Conservation (phyloP, 2,113 vertebrate genomes). For the Australoheros scitulus region DNA sequence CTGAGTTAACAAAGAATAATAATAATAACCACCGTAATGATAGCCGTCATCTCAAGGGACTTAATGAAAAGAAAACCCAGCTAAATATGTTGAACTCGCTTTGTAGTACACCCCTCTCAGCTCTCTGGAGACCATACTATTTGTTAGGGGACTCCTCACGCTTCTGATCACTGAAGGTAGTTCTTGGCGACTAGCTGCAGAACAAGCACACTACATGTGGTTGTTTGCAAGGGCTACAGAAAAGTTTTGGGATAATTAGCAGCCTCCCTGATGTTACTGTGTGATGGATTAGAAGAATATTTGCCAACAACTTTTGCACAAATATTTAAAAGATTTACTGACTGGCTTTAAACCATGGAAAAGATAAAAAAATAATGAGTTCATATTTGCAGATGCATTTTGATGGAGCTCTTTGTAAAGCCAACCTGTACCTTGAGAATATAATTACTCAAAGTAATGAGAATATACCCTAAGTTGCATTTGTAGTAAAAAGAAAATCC, state of each 20-base stretch:
- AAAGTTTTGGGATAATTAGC: neutral
- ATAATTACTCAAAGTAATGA: too few relatives aligned
- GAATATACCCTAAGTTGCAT: neutral
- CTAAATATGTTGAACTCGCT: neutral
- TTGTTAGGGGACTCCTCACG: neutral
- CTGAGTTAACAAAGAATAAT: neutral
- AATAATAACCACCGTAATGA: neutral
- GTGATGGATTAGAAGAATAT: neutral
- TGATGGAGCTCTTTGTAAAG: neutral
- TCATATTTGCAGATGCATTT: neutral
- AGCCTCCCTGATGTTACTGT: neutral
- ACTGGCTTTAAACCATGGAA: neutral
- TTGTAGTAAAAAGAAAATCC: neutral
- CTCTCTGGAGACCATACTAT: neutral
- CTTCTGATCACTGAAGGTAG: neutral
- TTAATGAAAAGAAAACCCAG: neutral
- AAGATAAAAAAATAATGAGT: neutral
- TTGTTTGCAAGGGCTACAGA: neutral
- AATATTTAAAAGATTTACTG: neutral
- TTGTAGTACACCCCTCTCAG: neutral
- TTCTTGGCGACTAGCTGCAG: neutral
- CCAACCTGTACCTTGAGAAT: neutral
- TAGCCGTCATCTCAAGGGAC: neutral
- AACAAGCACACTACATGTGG: too few relatives aligned
- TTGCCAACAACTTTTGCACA: neutral